phyloP scores from a whole-genome alignment of 2,888 invertebrate genomes.

The Tanytarsus gracilentus region DNA sequence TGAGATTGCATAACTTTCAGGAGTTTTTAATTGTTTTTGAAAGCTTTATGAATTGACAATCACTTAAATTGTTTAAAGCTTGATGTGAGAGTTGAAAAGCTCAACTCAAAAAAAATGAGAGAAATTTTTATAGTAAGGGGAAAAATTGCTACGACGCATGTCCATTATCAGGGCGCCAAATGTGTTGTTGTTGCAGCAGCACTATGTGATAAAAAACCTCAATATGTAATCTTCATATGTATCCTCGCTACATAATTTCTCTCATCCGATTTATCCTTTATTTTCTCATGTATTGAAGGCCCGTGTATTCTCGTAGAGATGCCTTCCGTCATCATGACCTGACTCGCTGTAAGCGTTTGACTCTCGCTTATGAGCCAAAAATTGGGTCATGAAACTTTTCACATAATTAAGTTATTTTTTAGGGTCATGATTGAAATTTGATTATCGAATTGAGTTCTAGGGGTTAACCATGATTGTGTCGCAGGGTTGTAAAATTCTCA shows the following conservation, averaged over 20 bases:
- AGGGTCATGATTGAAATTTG: too few relatives aligned
- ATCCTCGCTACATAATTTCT: neutral
- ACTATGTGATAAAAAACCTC: neutral
- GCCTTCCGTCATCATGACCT: neutral
- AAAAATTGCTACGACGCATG: constrained; percentile 18
- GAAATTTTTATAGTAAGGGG: neutral
- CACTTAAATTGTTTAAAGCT: neutral
- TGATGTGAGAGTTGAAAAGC: neutral
- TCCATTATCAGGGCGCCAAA: constrained; percentile 23
- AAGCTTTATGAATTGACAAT: neutral
- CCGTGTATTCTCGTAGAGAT: too few relatives aligned
- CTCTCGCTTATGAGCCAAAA: too few relatives aligned
- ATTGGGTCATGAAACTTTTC: too few relatives aligned
- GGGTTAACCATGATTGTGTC: too few relatives aligned
- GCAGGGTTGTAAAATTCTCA: too few relatives aligned
- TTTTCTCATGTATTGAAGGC: neutral
- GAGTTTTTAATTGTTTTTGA: neutral
- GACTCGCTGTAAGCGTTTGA: too few relatives aligned
- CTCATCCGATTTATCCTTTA: neutral
- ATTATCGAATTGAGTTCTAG: too few relatives aligned
- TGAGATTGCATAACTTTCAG: neutral
- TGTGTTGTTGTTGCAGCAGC: constrained; percentile 22
- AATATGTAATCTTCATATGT: constrained; percentile 5
- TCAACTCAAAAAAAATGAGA: neutral
- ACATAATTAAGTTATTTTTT: too few relatives aligned